phyloP scores from a whole-genome alignment of 2,888 invertebrate genomes.

The Folsomia manolachei region DNA sequence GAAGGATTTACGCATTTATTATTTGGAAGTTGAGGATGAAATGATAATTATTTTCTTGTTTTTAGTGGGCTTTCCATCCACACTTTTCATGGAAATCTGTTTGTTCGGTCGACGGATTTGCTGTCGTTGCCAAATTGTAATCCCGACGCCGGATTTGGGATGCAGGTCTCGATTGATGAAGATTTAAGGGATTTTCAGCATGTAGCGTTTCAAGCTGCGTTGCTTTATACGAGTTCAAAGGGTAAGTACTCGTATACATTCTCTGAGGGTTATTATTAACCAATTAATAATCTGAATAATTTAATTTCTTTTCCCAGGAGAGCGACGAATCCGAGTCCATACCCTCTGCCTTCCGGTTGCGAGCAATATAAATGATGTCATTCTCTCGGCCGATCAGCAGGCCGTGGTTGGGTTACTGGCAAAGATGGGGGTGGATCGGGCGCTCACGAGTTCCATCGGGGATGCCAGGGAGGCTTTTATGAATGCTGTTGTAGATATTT shows the following conservation, averaged over 20 bases:
- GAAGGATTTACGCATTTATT: background rate
- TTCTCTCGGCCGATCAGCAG: constrained; percentile 88
- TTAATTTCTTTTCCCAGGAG: constrained; percentile 62
- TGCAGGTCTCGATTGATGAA: constrained; percentile 96
- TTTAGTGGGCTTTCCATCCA: constrained; percentile 85
- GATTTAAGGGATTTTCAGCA: constrained; percentile 77
- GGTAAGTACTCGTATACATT: constrained; percentile 56
- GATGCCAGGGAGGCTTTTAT: constrained; percentile 96
- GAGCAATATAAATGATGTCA: constrained; percentile 76
- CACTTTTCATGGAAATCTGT: constrained; percentile 99
- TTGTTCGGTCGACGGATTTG: constrained; percentile 95
- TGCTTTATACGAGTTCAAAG: constrained; percentile 93
- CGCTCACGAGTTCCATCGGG: constrained; percentile 75
- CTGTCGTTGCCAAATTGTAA: constrained; percentile 94
- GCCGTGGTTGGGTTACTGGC: constrained; percentile 86
- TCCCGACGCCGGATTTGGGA: constrained; percentile 96
- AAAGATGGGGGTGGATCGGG: constrained; percentile 97
- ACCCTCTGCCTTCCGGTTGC: constrained; percentile 92
- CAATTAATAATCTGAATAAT: no score
- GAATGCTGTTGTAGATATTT: constrained; percentile 88
- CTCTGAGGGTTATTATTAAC: background rate
- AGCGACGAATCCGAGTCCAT: constrained; percentile 94
- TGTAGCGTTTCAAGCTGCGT: constrained; percentile 95
- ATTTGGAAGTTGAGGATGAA: background rate
- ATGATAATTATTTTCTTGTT: constrained; percentile 39